Evolutionary conservation across 2,888 invertebrate species (phyloP), one percentile per base, ranked within the genome.

Genomic region (Tupiocoris notatus): DNA sequence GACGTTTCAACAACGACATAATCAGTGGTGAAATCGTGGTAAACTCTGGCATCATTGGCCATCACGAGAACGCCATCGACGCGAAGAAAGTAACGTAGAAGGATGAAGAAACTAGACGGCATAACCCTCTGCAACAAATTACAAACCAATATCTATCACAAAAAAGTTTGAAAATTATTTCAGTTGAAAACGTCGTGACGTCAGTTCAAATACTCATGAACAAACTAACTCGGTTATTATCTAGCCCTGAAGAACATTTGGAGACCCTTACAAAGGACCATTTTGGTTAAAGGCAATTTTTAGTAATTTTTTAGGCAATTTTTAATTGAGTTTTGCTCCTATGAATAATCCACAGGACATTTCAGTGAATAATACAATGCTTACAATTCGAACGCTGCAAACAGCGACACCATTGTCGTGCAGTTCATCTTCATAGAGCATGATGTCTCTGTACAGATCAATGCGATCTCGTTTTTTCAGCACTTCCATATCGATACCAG

Each of bases 331-430:
- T n/a, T n/a, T n/a, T n/a, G n/a, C n/a, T n/a, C n/a, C n/a, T n/a
- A n/a, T n/a, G n/a, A n/a, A n/a, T n/a, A n/a, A n/a, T n/a, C n/a
- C n/a, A n/a, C n/a, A n/a, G n/a, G n/a, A n/a, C n/a, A n/a, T n/a
- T n/a, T n/a, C n/a, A n/a, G n/a, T n/a, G n/a, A n/a, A n/a, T n/a
- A n/a, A n/a, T n/a, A n/a, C n/a, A n/a, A n/a, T 0, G 87, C 90
- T 89, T 87, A 96, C 96, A 86, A 99, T 93, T 90, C 98, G 96
- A 0, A 96, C 94, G 79, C 91, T 92, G 81, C 92, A 88, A 70
- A 92, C 90, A 0, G 98, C 94, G 75, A 94, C 91, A 17, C 99
- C 99, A 87, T 99, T 95, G 85, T 99, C 99, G 83, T 98, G 98
- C 64, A 99, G 85, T 84, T 99, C 99, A 86, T 99, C 99, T 86